Evolutionary conservation across 1,140 invertebrate species (phyloP).

Genomic region (Ostrea denselamellosa): DNA sequence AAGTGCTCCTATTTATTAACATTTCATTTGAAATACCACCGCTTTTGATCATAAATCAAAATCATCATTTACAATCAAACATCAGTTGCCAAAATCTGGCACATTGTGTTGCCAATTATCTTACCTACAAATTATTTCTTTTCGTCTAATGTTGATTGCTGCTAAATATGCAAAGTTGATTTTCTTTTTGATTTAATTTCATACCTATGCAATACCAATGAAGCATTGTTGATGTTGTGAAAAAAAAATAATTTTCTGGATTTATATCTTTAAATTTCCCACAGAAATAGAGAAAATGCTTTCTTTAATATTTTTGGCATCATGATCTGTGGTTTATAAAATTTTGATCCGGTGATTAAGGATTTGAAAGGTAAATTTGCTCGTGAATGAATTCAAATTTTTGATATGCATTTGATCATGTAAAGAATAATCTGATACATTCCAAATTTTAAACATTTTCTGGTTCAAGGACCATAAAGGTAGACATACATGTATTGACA

Average conservation of each 20-base stretch:
- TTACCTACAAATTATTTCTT: neutral
- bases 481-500: neutral
- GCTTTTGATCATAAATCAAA: conserved; percentile 18
- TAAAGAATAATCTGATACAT: neutral
- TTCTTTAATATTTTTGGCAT: neutral
- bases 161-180: neutral
- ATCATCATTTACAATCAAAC: conserved; percentile 28
- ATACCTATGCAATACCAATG: conserved; percentile 20
- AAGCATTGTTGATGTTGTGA: conserved; percentile 17
- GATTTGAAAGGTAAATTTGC: neutral
- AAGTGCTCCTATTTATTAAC: neutral
- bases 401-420: neutral
- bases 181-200: neutral
- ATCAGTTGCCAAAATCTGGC: conserved; percentile 4
- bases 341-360: conserved; percentile 3
- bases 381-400: neutral
- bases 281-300: neutral
- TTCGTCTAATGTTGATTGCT: neutral
- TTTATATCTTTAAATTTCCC: too few relatives aligned
- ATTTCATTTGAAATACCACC: conserved; percentile 16
- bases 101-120: neutral
- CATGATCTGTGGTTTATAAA: neutral
- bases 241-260: neutral
- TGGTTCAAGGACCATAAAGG: conserved; percentile 1
- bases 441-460: neutral